Evolutionary conservation across 2,797 vertebrate species (phyloP), one percentile per base, ranked within the genome.

Genomic region (Zenarchopterus dispar): DNA sequence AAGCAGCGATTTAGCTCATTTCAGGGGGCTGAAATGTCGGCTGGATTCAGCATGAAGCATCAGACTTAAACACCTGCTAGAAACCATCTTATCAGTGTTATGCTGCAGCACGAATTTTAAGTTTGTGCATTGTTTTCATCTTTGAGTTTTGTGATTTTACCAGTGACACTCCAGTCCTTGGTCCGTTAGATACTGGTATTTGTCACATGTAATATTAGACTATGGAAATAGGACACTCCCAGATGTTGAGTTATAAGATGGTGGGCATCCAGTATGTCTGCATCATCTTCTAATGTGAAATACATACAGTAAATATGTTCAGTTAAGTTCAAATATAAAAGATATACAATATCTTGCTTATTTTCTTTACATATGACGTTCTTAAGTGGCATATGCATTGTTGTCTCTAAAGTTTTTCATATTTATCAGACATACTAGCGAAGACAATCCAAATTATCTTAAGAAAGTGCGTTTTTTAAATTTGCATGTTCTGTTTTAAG

Each of bases 31-130:
- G 69, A 77, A 77, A 76, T 80, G 80, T 80, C 88, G 83, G 73
- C 82, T 75, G 87, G 77, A 84, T 82, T 91, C 80, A 85, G 80
- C 87, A 86, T 75, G 45, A 70, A 59, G 44, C 72, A 56, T 65
- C 33, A 31, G 56, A 77, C 51, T 66, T 60, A 46, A 60, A 72
- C 48, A 23, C 41, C 36, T 31, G 51, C 18, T 8, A 56, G 62
- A 77, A 71, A 73, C 73, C 62, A 60, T 72, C 61, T 46, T 53
- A 67, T 67, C 47, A 56, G 62, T 62, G 78, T 81, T 80, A 28
- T 39, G 60, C 43, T 57, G 56, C 56, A 70, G 65, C 70, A 61
- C 67, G 63, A 79, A 85, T 45, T 23, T 65, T 33, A 51, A 57
- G 19, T 63, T 60, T 48, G 19, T 31, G 55, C 56, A 44, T 74